phyloP scores from a whole-genome alignment of 2,888 invertebrate genomes.

The Hydrotaea cyrtoneurina region DNA sequence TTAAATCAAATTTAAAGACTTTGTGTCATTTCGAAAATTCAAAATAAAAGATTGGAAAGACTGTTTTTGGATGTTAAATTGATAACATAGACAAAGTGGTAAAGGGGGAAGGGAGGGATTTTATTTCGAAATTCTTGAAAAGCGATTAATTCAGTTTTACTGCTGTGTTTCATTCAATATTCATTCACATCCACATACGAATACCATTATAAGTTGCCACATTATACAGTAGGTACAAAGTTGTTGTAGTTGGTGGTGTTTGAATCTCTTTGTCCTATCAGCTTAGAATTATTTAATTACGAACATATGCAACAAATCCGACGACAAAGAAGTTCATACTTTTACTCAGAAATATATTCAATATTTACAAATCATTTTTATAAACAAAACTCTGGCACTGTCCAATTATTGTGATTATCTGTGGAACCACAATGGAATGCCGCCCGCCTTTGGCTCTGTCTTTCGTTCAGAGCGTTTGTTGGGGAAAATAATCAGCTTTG shows the following conservation, averaged over 20 bases:
- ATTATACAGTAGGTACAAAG: too few relatives aligned
- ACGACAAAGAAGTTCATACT: background rate
- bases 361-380: background rate
- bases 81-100: too few relatives aligned
- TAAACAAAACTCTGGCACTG: background rate
- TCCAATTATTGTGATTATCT: background rate
- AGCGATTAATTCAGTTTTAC: background rate
- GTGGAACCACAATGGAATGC: background rate
- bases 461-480: background rate
- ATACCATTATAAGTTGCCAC: too few relatives aligned
- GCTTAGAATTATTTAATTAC: conserved; percentile 20
- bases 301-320: background rate
- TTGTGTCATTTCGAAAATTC: background rate
- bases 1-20: background rate
- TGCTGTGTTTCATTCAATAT: background rate
- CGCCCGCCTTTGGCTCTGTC: background rate
- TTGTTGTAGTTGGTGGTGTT: too few relatives aligned
- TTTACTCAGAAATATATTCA: background rate
- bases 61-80: background rate
- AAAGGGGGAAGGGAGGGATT: too few relatives aligned
- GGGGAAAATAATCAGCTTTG: background rate
- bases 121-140: conserved; percentile 2
- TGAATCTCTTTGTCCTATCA: background rate
- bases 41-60: background rate
- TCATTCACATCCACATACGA: too few relatives aligned